Percentiles rank a stretch among this genome's conserved stretches.
Evolutionary conservation across 1,140 invertebrate genomes (phyloP).

Genomic region (Ephestia elutella): DNA sequence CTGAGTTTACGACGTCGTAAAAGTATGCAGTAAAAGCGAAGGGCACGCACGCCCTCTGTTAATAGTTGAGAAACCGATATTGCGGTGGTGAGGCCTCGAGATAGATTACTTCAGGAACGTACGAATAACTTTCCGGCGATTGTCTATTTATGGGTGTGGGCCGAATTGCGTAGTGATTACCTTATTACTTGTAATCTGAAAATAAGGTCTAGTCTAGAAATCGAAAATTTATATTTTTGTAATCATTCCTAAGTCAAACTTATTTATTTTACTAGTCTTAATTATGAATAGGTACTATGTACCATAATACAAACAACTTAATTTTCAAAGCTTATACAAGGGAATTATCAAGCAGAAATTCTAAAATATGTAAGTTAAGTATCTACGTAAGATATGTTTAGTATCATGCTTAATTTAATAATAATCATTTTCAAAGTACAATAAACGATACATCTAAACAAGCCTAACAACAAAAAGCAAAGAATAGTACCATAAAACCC

Average conservation of each 20-base stretch:
- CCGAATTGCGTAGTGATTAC: slow-evolving; percentile 35
- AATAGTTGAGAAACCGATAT: slow-evolving; percentile 74
- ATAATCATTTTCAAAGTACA: not conserved
- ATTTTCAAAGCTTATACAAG: too few species aligned
- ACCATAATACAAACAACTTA: too few species aligned
- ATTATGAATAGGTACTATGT: too few species aligned
- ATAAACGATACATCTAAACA: not conserved
- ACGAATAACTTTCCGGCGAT: slow-evolving; percentile 63
- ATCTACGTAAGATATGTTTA: too few species aligned
- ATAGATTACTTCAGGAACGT: slow-evolving; percentile 65
- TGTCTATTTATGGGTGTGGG: slow-evolving; percentile 60
- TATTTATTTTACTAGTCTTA: too few species aligned
- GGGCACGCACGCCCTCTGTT: slow-evolving; percentile 72
- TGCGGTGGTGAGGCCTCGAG: slow-evolving; percentile 50
- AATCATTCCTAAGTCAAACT: too few species aligned
- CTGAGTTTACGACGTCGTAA: slow-evolving; percentile 69
- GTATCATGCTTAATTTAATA: too few species aligned
- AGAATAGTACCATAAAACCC: slow-evolving; percentile 38
- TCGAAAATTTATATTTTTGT: too few species aligned
- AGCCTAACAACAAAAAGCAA: slow-evolving; percentile 5
- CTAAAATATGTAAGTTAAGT: too few species aligned
- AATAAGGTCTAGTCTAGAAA: too few species aligned
- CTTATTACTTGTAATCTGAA: not conserved
- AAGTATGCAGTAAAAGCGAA: slow-evolving; percentile 71
- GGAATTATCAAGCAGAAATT: too few species aligned